Base-by-base conservation (phyloP, 2,113 vertebrate genomes). In the Macroglossus sobrinus region DNA sequence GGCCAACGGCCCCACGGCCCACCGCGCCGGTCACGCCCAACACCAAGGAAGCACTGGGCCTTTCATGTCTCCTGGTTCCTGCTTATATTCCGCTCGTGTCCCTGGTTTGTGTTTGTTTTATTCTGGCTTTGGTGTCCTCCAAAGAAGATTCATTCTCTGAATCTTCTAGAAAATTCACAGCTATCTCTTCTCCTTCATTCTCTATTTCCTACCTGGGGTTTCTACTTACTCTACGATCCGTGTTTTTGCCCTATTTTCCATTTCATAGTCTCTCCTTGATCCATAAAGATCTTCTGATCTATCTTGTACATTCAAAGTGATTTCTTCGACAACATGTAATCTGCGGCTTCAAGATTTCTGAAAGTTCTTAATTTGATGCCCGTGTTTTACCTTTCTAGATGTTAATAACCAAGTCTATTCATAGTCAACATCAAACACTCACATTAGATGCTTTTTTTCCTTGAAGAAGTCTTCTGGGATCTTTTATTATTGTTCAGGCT, bases 1-100 rank as follows among this genome's bases (percentile, higher is more conserved):
- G n/a, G 12, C 9, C n/a, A 28, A 5, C 5, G 19, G 14, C 7
- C 21, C 57, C 1, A 5, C 26, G 4, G 6, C n/a, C 7, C 1
- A 38, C 26, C 28, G 24, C 0, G 4, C 0, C 14, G 59, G 11
- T 14, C 6, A 35, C 43, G 5, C 64, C 33, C 24, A 40, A 45
- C 11, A 21, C 43, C 15, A 45, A 38, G 6, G 15, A 35, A 4
- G n/a, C 18, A n/a, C 9, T 3, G 59, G n/a, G 26, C 74, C 18
- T 74, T 15, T n/a, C 4, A 3, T 7, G 6, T 33, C 68, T n/a
- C n/a, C 50, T 69, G 18, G 22, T 89, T 50, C 61, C 28, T 2
- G 19, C 24, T 59, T 26, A 21, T 12, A 30, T 28, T 40, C 33
- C 26, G 80, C 11, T 21, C 33, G 15, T 57, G 16, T 13, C 35